Evolutionary conservation across 2,113 vertebrate species (phyloP).

Genomic region (Pachypanchax playfairii): DNA sequence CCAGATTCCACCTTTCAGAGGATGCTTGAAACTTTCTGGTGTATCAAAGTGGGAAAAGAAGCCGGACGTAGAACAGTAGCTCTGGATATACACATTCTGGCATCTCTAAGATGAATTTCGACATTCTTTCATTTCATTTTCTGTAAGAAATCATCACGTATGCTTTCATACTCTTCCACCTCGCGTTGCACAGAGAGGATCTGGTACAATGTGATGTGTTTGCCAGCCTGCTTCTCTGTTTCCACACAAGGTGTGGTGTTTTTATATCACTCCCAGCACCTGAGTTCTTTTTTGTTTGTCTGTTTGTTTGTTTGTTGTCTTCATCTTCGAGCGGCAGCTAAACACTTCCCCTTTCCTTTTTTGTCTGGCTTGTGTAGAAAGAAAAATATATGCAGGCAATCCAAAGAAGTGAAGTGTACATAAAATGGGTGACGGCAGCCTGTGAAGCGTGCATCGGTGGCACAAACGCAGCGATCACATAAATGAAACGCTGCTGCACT

Average conservation of each 20-base stretch:
- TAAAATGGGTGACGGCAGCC: slow-evolving; percentile 37
- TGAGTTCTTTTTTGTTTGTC: background rate
- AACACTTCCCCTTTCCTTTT: slow-evolving; percentile 41
- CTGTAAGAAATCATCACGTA: background rate
- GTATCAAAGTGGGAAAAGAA: slow-evolving; percentile 14
- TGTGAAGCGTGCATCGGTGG: slow-evolving; percentile 62
- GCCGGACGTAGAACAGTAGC: no score
- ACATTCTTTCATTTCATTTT: background rate
- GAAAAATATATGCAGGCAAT: slow-evolving; percentile 33
- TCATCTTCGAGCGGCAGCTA: slow-evolving; percentile 32
- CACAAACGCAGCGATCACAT: slow-evolving; percentile 38
- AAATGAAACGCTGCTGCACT: slow-evolving; percentile 36
- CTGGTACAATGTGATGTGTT: slow-evolving; percentile 36
- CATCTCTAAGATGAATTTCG: no score
- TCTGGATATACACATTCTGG: no score
- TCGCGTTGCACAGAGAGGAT: slow-evolving; percentile 25
- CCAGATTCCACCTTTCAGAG: slow-evolving; percentile 80
- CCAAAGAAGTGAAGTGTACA: slow-evolving; percentile 53
- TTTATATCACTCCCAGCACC: slow-evolving; percentile 43
- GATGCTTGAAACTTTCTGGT: slow-evolving; percentile 61
- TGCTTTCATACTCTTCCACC: slow-evolving; percentile 17
- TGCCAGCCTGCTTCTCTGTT: slow-evolving; percentile 39
- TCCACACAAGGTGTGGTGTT: slow-evolving; percentile 27
- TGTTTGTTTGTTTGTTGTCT: no score
- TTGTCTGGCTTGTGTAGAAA: slow-evolving; percentile 18